Percentiles rank a stretch among this genome's conserved stretches.
Evolutionary conservation across 1,140 invertebrate species (phyloP).

Genomic region (Aphaenogaster floridana): DNA sequence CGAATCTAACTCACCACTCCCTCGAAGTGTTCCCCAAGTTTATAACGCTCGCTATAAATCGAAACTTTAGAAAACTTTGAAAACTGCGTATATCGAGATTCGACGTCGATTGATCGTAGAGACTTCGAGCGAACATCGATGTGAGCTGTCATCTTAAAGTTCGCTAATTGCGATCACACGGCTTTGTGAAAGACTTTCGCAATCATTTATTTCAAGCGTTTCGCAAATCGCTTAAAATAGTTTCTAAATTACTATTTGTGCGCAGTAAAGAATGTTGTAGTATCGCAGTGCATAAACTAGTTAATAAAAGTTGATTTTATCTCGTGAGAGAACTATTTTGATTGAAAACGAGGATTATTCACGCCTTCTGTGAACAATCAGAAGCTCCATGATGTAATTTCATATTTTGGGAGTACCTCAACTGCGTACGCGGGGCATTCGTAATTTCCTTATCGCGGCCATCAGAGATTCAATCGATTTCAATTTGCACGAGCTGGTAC

Average conservation of each 20-base stretch:
- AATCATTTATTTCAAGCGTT: neutral
- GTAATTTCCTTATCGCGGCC: slow-evolving; percentile 39
- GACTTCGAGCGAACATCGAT: neutral
- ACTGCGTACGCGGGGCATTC: neutral
- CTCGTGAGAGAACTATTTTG: neutral
- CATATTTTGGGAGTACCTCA: neutral
- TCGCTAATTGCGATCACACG: neutral
- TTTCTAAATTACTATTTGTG: neutral
- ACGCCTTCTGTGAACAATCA: neutral
- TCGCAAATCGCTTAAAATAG: neutral
- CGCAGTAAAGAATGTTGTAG: neutral
- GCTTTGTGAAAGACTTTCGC: neutral
- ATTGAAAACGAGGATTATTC: neutral
- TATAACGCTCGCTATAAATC: slow-evolving; percentile 13
- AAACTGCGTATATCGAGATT: neutral
- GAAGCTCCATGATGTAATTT: neutral
- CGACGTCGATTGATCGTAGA: neutral
- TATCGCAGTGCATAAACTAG: neutral
- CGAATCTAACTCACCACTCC: neutral
- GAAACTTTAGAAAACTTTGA: slow-evolving; percentile 5
- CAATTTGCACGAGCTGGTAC: slow-evolving; percentile 33
- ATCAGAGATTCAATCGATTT: slow-evolving; percentile 36
- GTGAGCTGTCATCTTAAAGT: neutral
- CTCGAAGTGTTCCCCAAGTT: slow-evolving; percentile 10
- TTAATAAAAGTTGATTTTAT: slow-evolving; percentile 6